phyloP scores from a whole-genome alignment of 2,797 vertebrate species.

The Myotis pilosus region DNA sequence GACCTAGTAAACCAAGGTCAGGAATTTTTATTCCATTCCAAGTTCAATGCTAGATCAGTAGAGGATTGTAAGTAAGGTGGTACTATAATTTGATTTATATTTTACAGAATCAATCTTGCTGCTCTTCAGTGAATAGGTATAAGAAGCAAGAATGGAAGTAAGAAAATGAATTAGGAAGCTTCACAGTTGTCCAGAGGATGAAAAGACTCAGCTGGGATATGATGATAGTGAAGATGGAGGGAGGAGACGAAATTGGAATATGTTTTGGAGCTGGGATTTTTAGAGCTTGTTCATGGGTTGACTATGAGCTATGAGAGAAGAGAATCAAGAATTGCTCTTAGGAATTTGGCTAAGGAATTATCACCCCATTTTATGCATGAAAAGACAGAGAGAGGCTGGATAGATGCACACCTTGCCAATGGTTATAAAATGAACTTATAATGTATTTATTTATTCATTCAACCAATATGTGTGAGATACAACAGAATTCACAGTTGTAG shows the following conservation, averaged over 20 bases:
- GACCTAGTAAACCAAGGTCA: background rate
- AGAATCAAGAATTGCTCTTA: background rate
- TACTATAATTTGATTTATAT: background rate
- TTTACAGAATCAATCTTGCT: background rate
- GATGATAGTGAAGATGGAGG: background rate
- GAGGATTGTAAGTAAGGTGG: background rate
- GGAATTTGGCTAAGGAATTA: background rate
- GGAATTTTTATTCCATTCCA: background rate
- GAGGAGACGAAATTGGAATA: background rate
- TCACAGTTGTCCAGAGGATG: background rate
- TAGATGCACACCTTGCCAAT: background rate
- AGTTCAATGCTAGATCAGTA: background rate
- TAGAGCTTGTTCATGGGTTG: background rate
- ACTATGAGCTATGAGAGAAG: background rate
- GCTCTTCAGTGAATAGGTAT: background rate
- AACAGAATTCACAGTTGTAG: background rate
- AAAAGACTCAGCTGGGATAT: background rate
- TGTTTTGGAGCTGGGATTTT: background rate
- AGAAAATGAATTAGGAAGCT: conserved; percentile 14
- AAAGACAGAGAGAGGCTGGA: background rate
- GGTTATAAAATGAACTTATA: background rate
- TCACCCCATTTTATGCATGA: background rate
- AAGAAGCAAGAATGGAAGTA: background rate
- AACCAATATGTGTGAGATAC: background rate
- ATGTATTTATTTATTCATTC: background rate